phyloP scores from a whole-genome alignment of 1,140 invertebrate genomes.

The Drosophila rufa region DNA sequence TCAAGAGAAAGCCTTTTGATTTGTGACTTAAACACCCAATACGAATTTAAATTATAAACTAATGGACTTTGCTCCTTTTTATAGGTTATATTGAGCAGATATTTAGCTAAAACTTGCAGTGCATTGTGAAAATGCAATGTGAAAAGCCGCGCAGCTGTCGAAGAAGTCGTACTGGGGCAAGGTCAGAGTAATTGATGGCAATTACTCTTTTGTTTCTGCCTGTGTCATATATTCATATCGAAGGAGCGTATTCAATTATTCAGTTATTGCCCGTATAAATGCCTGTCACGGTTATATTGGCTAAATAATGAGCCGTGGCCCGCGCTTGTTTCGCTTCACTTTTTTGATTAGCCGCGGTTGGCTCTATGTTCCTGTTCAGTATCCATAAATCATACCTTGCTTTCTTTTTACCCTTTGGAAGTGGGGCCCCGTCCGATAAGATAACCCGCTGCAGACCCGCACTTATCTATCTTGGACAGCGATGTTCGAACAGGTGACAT shows the following conservation, averaged over 20 bases:
- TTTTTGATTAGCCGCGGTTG: conserved; percentile 6
- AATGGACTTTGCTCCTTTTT: too few relatives aligned
- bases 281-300: conserved; percentile 60
- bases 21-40: too few relatives aligned
- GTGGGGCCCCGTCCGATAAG: conserved; percentile 16
- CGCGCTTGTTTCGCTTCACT: conserved; percentile 16
- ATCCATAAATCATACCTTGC: conserved; percentile 43
- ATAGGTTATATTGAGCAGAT: background rate
- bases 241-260: conserved; percentile 42
- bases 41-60: background rate
- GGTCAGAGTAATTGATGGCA: conserved; percentile 48
- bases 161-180: conserved; percentile 35
- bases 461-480: conserved; percentile 4
- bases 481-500: conserved; percentile 40
- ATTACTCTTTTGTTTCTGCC: conserved; percentile 36
- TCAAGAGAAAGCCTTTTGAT: too few relatives aligned
- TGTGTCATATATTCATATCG: conserved; percentile 23
- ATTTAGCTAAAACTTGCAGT: background rate
- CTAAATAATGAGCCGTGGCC: conserved; percentile 50
- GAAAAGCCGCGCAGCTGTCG: conserved; percentile 42
- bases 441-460: conserved; percentile 24
- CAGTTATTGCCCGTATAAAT: conserved; percentile 52
- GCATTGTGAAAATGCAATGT: conserved; percentile 23
- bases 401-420: background rate
- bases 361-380: background rate